A percentile compares a stretch with the other conserved stretches of the same genome.
Conservation (phyloP, 2,888 invertebrate species). For the Selenia dentaria region DNA sequence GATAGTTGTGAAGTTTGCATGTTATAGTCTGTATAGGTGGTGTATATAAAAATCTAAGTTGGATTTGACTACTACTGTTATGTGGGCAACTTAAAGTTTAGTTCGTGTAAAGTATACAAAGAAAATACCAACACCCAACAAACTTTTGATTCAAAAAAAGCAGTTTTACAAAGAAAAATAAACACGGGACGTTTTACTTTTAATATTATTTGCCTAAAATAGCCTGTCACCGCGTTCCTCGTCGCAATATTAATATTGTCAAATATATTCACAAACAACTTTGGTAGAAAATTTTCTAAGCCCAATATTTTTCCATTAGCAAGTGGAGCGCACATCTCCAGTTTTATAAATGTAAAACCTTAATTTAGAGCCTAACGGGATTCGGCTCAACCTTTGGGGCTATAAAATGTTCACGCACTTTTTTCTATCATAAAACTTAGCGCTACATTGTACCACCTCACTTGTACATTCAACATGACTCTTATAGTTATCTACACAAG, state of each 20-base stretch:
- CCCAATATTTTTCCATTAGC: slow-evolving; percentile 27
- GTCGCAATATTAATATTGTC: slow-evolving; percentile 2
- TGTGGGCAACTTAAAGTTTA: too few relatives aligned
- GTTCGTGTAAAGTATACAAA: too few relatives aligned
- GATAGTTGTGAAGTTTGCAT: too few relatives aligned
- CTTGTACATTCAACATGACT: slow-evolving; percentile 12
- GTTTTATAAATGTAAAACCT: slow-evolving; percentile 33
- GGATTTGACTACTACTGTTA: too few relatives aligned
- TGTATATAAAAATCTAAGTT: too few relatives aligned
- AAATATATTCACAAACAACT: slow-evolving; percentile 1
- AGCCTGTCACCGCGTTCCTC: too few relatives aligned
- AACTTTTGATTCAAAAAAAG: too few relatives aligned
- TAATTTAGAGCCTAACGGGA: slow-evolving; percentile 50
- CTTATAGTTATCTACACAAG: slow-evolving; percentile 21
- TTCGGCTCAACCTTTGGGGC: slow-evolving; percentile 51
- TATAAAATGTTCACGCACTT: slow-evolving; percentile 41
- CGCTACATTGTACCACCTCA: slow-evolving; percentile 20
- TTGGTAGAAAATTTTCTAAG: slow-evolving; percentile 13
- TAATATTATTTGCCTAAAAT: too few relatives aligned
- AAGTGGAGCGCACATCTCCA: slow-evolving; percentile 24
- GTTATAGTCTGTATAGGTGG: too few relatives aligned
- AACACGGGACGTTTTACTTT: too few relatives aligned
- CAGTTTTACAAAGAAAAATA: too few relatives aligned
- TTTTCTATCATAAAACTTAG: slow-evolving; percentile 38
- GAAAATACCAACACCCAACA: too few relatives aligned